Evolutionary conservation across 1,140 invertebrate genomes (phyloP), one percentile per base, ranked within the genome.

Genomic region (Camponotus vicinus): DNA sequence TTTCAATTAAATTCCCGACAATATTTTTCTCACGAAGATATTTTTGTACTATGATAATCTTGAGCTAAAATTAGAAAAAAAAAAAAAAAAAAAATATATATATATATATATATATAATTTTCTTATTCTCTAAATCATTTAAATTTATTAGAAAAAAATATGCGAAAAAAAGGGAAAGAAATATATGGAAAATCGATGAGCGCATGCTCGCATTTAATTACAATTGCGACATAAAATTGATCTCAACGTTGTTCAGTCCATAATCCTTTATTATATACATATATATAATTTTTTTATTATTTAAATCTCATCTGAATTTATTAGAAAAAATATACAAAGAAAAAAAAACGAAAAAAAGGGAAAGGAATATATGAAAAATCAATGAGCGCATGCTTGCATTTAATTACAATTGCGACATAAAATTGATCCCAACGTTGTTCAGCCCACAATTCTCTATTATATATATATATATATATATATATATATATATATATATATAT

Each of bases 361-460:
- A 32, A 11, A 49, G 55, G 15, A 21, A 37, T 15, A 18, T 40
- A 40, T 27, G 18, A 18, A 55, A 80, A 80, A 57, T 80, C 78
- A 11, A 69, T 69, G 78, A 27, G 8, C n/a, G 34, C 34, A 69
- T 18, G 49, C 78, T 55, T 2, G 4, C 40, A 15, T 21, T 27
- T 15, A 42, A 70, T 59, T 80, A 67, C 32, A 80, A 80, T 70
- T 80, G 55, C 78, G 64, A 70, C 49, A 80, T 57, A 18, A 27
- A 15, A 34, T 7, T 7, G 18, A 40, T 27, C 13, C 21, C 7
- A 6, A 59, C 15, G 27, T 32, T 21, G 67, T 57, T 32, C 37
- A 27, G 3, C 21, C 34, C 15, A 15, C 21, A 11, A 11, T 18
- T 37, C 11, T 8, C 27, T 42, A 40, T 40, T 6, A 3, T 40